A percentile compares a stretch with the other conserved stretches of the same genome.
Evolutionary conservation across 2,797 vertebrate species (phyloP).

Genomic region (Sebastes hopkinsi): DNA sequence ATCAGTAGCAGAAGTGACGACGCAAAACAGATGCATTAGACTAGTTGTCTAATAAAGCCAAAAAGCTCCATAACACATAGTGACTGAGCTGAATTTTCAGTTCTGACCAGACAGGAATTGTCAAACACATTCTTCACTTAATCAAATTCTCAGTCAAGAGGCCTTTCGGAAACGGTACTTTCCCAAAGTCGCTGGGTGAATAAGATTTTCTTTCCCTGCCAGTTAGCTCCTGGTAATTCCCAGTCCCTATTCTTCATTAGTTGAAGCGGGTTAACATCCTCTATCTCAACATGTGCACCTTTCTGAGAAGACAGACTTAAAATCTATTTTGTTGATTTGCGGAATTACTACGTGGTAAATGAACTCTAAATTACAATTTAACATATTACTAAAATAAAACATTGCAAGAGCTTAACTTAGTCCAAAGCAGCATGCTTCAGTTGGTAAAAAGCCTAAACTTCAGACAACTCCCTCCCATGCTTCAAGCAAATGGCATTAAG

Average conservation of each 20-base stretch:
- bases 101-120: neutral
- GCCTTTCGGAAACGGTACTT: neutral
- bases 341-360: neutral
- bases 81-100: neutral
- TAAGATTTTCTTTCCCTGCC: neutral
- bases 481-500: neutral
- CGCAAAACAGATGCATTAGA: neutral
- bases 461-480: neutral
- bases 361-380: neutral
- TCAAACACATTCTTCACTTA: neutral
- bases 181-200: neutral
- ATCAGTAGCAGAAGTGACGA: neutral
- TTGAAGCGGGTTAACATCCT: neutral
- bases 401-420: neutral
- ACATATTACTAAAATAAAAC: neutral
- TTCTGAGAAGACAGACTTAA: neutral
- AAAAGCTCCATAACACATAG: neutral
- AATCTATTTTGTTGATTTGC: neutral
- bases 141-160: neutral
- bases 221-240: neutral
- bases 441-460: neutral
- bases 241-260: neutral
- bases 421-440: neutral
- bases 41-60: neutral
- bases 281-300: neutral